Evolutionary conservation across 2,113 vertebrate species (phyloP).

Genomic region (Todiramphus saurophagus): DNA sequence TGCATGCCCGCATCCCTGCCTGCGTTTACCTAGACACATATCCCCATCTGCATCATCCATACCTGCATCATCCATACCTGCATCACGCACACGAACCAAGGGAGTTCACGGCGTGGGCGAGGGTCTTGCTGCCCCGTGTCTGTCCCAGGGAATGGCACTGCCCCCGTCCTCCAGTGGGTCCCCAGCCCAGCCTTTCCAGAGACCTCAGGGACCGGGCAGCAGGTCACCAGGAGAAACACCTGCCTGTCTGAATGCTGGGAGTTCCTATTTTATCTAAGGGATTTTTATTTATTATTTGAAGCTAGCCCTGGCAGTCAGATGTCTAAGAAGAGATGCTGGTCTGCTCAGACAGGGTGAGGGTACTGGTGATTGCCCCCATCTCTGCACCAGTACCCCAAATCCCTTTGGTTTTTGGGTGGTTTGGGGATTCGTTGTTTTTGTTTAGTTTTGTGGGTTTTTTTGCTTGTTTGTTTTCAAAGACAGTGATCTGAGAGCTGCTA

Average conservation of each 20-base stretch:
- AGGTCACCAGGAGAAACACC: background rate
- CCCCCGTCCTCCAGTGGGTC: too few species aligned
- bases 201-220: background rate
- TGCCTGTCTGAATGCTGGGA: background rate
- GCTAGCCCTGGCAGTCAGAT: background rate
- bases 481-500: background rate
- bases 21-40: background rate
- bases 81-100: background rate
- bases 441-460: too few species aligned
- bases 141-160: background rate
- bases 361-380: background rate
- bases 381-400: background rate
- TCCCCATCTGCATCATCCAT: background rate
- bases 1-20: background rate
- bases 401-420: too few species aligned
- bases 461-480: background rate
- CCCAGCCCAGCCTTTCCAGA: background rate
- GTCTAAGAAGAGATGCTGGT: background rate
- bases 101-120: rapidly evolving
- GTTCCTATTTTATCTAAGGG: background rate
- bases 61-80: background rate
- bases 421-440: too few species aligned
- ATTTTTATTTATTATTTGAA: background rate
- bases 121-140: background rate
- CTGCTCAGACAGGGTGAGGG: background rate